Base-by-base conservation (phyloP, 2,797 vertebrate genomes). In the Pseudochirops cupreus region DNA sequence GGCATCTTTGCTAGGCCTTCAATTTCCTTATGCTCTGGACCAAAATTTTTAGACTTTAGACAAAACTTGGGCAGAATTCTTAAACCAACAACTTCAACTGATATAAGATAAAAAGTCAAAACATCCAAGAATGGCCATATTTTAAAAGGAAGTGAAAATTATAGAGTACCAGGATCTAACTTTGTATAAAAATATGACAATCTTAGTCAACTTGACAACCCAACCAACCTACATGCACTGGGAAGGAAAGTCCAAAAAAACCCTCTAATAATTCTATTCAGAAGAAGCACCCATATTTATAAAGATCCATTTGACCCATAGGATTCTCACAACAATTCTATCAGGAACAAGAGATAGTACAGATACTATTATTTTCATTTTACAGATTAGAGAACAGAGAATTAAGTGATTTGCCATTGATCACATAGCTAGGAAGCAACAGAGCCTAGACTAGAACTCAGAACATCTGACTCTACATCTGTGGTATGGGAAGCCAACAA, bases 91-190 rank as follows among this genome's bases (percentile, higher is more conserved):
- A 18, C 7, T 82, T 95, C 92, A 90, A 54, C 94, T 55, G 91
- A 96, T 33, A 82, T 21, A 95, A 92, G 91, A 39, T 29, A 24
- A 7, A 53, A 95, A 94, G 53, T 95, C 56, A 53, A n/a, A 28
- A 56, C 24, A 28, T 33, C 50, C 59, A 58, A 39, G 90, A 96
- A 96, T 92, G 53, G 62, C 91, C 52, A 2, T 94, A 92, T 91
- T 98, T 93, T 94, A 39, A 67, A 52, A 39, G 46, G 58, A 96
- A 87, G 74, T 87, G 46, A 87, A 87, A 87, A 87, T 50, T 24
- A 87, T 50, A 87, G 9, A 50, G 74, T 50, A 50, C 3, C 18
- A 26, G 9, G 10, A 46, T 87, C 21, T 87, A 87, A 87, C 74
- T 87, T 50, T 87, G 46, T 26, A 50, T 87, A 26, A 87, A 87